These are phyloP conservation scores for Plecotus auritus DNA, from an alignment of 2,113 vertebrate species.

Conservation along the genomic window DNA sequence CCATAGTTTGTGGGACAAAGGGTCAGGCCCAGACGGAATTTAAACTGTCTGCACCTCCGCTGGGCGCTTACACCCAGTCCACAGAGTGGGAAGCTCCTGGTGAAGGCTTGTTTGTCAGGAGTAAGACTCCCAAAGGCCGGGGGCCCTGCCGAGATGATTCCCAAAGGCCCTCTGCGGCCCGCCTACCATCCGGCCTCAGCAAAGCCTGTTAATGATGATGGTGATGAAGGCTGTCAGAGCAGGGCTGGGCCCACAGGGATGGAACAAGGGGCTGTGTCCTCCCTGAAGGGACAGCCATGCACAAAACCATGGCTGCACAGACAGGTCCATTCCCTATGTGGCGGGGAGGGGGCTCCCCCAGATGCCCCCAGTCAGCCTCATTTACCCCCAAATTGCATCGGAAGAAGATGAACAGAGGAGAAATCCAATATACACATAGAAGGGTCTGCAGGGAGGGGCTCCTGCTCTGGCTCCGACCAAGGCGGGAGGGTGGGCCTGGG, in stretches of 20 bases:
- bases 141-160: not conserved
- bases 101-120: not conserved
- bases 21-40: not conserved
- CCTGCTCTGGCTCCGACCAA: conserved; percentile 1
- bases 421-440: not conserved
- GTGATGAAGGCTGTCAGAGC: conserved; percentile 71
- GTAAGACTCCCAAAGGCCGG: not conserved
- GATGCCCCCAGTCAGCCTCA: not conserved
- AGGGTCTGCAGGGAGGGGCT: conserved; percentile 50
- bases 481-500: conserved; percentile 16
- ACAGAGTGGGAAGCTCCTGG: not conserved
- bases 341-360: not conserved
- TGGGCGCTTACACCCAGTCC: not conserved
- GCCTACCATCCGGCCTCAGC: not conserved
- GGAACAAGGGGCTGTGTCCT: conserved; percentile 22
- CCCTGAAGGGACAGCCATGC: conserved; percentile 33
- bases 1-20: conserved; percentile 15
- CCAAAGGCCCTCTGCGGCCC: not conserved
- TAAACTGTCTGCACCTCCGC: not conserved
- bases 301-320: conserved; percentile 11
- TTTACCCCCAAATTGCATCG: not conserved
- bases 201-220: conserved; percentile 59
- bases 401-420: conserved; percentile 23
- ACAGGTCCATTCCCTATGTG: not conserved
- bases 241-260: not conserved